These are phyloP conservation scores for Lepus oiostolus DNA, from an alignment of 2,797 vertebrate genomes.

Conservation along the genomic window DNA sequence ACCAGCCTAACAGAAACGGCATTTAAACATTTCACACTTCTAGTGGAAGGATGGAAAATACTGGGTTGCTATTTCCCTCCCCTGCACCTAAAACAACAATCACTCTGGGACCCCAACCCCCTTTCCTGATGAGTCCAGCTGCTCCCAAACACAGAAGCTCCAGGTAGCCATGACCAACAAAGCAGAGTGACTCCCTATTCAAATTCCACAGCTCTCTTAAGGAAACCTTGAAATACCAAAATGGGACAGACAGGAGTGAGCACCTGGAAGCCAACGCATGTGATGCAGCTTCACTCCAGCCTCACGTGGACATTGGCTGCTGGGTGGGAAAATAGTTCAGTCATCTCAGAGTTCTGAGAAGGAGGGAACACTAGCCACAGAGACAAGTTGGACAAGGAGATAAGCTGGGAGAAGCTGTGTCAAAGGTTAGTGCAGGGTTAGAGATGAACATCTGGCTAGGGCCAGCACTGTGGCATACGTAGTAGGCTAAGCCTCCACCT, in stretches of 20 bases:
- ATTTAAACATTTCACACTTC: not conserved
- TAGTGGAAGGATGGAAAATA: not conserved
- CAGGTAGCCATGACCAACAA: not conserved
- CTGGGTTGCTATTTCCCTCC: not conserved
- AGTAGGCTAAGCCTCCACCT: too few relatives aligned
- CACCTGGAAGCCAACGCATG: not conserved
- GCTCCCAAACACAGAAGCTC: not conserved
- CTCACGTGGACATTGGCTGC: not conserved
- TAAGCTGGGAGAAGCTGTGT: not conserved
- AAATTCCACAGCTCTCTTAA: not conserved
- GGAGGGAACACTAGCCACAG: not conserved
- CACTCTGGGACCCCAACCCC: not conserved
- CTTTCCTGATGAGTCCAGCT: not conserved
- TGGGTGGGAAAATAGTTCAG: not conserved
- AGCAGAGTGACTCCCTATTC: not conserved
- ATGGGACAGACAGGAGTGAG: not conserved
- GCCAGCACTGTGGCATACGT: too few relatives aligned
- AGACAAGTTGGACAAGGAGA: not conserved
- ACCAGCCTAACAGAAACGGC: not conserved
- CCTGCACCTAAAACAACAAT: not conserved
- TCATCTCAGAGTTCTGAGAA: constrained; percentile 12
- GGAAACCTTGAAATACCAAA: not conserved
- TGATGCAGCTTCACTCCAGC: not conserved
- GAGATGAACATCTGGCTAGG: not conserved
- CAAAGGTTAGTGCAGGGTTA: not conserved